Evolutionary conservation across 2,888 invertebrate species (phyloP).

Genomic region (Metellina segmentata): DNA sequence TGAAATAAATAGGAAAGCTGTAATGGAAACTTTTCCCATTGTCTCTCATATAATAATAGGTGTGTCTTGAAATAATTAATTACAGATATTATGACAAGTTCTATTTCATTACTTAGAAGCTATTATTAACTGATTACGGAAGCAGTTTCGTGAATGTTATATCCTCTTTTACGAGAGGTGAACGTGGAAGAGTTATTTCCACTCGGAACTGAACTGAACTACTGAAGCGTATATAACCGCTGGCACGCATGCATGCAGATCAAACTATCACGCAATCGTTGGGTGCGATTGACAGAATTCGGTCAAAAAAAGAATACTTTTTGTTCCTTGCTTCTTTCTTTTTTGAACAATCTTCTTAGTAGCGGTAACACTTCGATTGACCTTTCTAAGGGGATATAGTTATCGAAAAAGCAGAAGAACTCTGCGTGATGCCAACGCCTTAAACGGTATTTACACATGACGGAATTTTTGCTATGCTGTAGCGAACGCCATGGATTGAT

Average conservation of each 20-base stretch:
- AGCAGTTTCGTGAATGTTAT: not conserved
- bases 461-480: not conserved
- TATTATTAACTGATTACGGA: not conserved
- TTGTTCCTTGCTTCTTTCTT: slow-evolving; percentile 12
- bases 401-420: not conserved
- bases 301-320: slow-evolving; percentile 25
- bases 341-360: slow-evolving; percentile 22
- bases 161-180: not conserved
- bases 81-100: not conserved
- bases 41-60: too few species aligned
- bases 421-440: slow-evolving; percentile 6
- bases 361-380: slow-evolving; percentile 40
- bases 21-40: too few species aligned
- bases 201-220: not conserved
- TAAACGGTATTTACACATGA: not conserved
- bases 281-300: slow-evolving; percentile 59
- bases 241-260: not conserved
- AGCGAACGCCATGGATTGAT: not conserved
- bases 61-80: too few species aligned
- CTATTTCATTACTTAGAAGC: not conserved
- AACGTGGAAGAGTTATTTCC: not conserved
- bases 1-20: too few species aligned
- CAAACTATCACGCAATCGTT: not conserved
- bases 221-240: slow-evolving; percentile 15
- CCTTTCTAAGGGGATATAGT: slow-evolving; percentile 27